These are phyloP conservation scores for Diadema setosum DNA, from an alignment of 35 echinoderm and acorn worm species.

Conservation along the genomic window DNA sequence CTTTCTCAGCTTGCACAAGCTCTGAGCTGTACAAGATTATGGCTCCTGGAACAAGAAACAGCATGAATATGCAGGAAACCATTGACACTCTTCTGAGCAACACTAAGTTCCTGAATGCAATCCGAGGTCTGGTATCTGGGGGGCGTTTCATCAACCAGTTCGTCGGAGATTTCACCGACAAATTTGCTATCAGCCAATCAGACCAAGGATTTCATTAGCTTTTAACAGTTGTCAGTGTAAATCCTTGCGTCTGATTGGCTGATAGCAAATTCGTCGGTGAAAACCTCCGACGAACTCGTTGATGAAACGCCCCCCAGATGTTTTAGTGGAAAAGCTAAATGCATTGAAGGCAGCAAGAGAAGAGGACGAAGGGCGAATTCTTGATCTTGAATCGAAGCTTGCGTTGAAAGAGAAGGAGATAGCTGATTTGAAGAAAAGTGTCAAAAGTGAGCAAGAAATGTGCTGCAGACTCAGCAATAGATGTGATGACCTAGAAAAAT, in stretches of 20 bases:
- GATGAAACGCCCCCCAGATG: too few species aligned
- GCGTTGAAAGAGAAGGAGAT: neutral
- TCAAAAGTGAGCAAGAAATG: neutral
- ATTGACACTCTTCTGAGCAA: neutral
- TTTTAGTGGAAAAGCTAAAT: neutral
- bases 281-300: too few species aligned
- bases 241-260: too few species aligned
- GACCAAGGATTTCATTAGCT: too few species aligned
- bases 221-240: too few species aligned
- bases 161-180: too few species aligned
- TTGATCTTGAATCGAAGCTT: neutral
- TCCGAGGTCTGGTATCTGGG: neutral
- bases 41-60: neutral
- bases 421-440: neutral
- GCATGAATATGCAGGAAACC: neutral
- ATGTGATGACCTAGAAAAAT: neutral
- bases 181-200: too few species aligned
- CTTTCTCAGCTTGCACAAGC: too few species aligned
- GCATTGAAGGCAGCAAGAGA: neutral
- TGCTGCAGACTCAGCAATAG: neutral
- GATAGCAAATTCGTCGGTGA: too few species aligned
- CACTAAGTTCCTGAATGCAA: neutral
- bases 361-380: neutral
- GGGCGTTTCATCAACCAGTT: too few species aligned
- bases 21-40: too few species aligned